Evolutionary conservation across 2,113 vertebrate species (phyloP).

Genomic region (Hippocampus mohnikei): DNA sequence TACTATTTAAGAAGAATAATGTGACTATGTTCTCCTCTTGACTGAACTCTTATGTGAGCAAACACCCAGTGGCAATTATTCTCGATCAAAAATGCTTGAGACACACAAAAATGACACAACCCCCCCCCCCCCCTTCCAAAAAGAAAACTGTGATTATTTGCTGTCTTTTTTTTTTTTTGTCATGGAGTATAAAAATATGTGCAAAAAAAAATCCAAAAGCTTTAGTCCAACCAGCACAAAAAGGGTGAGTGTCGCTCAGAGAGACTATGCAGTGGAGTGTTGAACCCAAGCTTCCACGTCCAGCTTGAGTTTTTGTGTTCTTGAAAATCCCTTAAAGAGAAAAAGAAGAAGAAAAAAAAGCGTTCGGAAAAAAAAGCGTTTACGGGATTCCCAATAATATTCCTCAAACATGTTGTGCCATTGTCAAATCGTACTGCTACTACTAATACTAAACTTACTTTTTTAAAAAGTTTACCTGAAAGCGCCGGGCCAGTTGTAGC

Average conservation of each 20-base stretch:
- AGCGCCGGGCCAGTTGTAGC: conserved; percentile 76
- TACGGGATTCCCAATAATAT: conserved; percentile 63
- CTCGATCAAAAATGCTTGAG: conserved; percentile 64
- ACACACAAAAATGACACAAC: neutral
- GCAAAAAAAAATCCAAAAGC: conserved; percentile 64
- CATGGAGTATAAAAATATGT: conserved; percentile 57
- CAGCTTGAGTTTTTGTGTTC: conserved; percentile 53
- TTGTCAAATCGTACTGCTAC: conserved; percentile 65
- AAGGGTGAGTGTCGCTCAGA: conserved; percentile 59
- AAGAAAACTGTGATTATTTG: conserved; percentile 73
- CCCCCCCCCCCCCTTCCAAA: neutral
- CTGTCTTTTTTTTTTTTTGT: conserved; percentile 64
- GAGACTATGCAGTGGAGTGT: conserved; percentile 79
- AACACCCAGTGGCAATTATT: conserved; percentile 65
- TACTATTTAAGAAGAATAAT: conserved; percentile 67
- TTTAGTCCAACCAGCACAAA: conserved; percentile 82
- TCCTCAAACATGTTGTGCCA: conserved; percentile 74
- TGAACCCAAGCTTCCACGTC: conserved; percentile 71
- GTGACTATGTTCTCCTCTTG: conserved; percentile 64
- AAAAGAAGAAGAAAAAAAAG: conserved; percentile 11
- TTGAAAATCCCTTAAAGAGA: conserved; percentile 39
- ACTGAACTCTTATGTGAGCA: conserved; percentile 70
- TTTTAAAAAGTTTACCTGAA: conserved; percentile 55
- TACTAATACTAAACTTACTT: conserved; percentile 34
- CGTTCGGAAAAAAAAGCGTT: conserved; percentile 13